Evolutionary conservation across 1,140 invertebrate species (phyloP).

Genomic region (Platorchestia sp.): DNA sequence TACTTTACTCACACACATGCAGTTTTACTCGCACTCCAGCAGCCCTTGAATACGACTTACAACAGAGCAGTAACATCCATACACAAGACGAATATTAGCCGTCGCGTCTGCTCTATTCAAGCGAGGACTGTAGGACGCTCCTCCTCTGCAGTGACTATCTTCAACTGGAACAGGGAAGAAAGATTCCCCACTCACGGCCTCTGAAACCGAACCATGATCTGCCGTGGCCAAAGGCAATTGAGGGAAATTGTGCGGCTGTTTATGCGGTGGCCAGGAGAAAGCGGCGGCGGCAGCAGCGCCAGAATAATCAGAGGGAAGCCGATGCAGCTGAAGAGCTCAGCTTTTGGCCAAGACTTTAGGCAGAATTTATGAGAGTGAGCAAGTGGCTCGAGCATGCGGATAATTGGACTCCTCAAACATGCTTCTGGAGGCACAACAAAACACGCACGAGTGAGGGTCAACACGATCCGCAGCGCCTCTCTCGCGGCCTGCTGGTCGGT

Average conservation of each 20-base stretch:
- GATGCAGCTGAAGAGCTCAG: constrained; percentile 47
- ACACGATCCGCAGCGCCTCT: neutral
- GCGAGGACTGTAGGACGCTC: neutral
- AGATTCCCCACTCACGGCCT: neutral
- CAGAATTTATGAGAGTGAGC: constrained; percentile 49
- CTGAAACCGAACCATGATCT: neutral
- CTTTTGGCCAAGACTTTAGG: constrained; percentile 40
- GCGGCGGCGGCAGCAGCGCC: neutral
- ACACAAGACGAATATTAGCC: neutral
- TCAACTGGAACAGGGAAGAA: neutral
- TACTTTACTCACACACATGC: too few species aligned
- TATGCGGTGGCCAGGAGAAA: neutral
- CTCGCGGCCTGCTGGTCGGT: neutral
- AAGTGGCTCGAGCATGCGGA: constrained; percentile 51
- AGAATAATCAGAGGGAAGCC: constrained; percentile 44
- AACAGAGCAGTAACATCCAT: neutral
- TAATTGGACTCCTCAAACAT: constrained; percentile 54
- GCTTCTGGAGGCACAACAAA: constrained; percentile 42
- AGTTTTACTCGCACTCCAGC: neutral
- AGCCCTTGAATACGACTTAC: neutral
- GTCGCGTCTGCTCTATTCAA: neutral
- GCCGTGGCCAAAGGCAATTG: neutral
- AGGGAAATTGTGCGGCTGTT: neutral
- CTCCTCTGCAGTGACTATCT: neutral
- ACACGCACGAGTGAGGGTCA: neutral